Conservation (phyloP, 2,888 invertebrate species). For the Monopis laevigella region DNA sequence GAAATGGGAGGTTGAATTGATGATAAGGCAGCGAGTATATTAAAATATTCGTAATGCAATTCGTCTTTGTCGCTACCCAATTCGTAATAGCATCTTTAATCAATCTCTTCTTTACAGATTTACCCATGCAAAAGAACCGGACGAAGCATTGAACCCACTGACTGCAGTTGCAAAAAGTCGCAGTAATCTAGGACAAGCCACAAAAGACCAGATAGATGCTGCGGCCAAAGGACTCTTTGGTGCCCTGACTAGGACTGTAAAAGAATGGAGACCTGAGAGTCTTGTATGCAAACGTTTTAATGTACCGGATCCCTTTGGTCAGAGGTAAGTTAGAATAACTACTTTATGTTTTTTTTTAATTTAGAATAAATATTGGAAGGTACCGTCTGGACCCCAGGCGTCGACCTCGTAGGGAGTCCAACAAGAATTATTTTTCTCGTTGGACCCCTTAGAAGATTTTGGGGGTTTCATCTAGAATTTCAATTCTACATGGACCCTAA, state of each 20-base stretch:
- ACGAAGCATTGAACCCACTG: slow-evolving; percentile 44
- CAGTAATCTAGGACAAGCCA: slow-evolving; percentile 43
- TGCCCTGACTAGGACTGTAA: slow-evolving; percentile 72
- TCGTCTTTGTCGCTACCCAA: neutral
- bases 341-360: neutral
- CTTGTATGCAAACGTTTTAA: slow-evolving; percentile 93
- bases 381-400: no score
- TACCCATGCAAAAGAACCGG: slow-evolving; percentile 49
- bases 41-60: no score
- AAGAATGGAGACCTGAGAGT: slow-evolving; percentile 84
- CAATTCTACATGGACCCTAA: no score
- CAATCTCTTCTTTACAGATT: slow-evolving; percentile 32
- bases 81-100: no score
- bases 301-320: slow-evolving; percentile 81
- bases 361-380: no score
- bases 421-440: no score
- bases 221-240: slow-evolving; percentile 82
- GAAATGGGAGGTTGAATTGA: no score
- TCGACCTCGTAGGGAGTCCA: no score
- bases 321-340: slow-evolving; percentile 27
- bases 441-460: no score
- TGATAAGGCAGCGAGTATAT: no score
- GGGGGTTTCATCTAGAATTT: no score
- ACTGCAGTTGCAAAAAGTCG: slow-evolving; percentile 38
- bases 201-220: slow-evolving; percentile 71